Evolutionary conservation across 1,140 invertebrate genomes (phyloP).

Genomic region (Bombus difficillimus): DNA sequence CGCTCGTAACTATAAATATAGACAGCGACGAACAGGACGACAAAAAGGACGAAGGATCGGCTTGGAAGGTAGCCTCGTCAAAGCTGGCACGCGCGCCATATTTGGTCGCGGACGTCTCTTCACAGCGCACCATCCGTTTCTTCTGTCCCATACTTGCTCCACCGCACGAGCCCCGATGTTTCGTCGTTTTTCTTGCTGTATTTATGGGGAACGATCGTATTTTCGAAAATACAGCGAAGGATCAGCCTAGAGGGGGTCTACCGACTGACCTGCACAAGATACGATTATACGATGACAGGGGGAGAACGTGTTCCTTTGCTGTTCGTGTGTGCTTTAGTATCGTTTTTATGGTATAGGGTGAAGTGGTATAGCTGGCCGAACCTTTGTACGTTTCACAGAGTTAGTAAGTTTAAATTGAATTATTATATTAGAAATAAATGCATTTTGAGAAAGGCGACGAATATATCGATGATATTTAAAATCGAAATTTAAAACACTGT

Average conservation of each 20-base stretch:
- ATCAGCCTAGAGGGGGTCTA: neutral
- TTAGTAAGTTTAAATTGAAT: neutral
- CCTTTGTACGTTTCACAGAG: neutral
- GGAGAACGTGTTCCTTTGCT: neutral
- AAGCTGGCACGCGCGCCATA: slow-evolving; percentile 46
- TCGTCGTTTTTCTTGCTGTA: neutral
- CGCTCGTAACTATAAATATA: slow-evolving; percentile 46
- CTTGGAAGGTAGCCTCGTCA: slow-evolving; percentile 42
- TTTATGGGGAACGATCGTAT: slow-evolving; percentile 4
- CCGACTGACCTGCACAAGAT: neutral
- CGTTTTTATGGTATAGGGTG: neutral
- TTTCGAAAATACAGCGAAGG: neutral
- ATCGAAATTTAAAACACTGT: too few relatives aligned
- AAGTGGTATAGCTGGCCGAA: neutral
- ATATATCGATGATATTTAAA: too few relatives aligned
- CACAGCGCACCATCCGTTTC: neutral
- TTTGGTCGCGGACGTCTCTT: slow-evolving; percentile 44
- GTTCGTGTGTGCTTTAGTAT: neutral
- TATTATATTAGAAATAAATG: neutral
- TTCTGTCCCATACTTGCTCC: neutral
- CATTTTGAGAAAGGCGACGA: neutral
- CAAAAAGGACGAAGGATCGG: slow-evolving; percentile 36
- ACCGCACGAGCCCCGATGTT: neutral
- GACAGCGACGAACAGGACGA: neutral
- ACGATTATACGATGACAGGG: neutral